These are phyloP conservation scores for Halcyon leucocephala DNA, from an alignment of 2,797 vertebrate species.

Conservation along the genomic window DNA sequence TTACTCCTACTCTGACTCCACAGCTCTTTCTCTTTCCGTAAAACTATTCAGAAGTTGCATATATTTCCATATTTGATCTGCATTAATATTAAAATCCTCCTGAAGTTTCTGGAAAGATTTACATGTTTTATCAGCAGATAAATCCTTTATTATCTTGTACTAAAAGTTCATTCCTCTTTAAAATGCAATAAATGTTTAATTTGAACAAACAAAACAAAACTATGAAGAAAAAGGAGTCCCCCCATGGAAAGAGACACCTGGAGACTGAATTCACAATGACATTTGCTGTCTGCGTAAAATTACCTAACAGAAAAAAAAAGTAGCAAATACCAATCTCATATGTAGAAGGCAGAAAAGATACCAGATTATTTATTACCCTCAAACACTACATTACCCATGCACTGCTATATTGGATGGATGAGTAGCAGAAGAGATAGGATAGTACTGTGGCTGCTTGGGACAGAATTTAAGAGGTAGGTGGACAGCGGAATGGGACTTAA, in stretches of 20 bases:
- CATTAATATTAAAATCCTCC: constrained; percentile 60
- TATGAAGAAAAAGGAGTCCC: not conserved
- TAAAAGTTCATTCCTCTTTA: constrained; percentile 50
- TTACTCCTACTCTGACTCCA: constrained; percentile 29
- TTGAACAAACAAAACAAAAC: constrained; percentile 40
- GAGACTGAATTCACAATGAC: not conserved
- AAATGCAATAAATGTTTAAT: constrained; percentile 64
- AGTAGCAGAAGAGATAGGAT: not conserved
- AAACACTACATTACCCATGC: not conserved
- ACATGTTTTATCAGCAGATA: constrained; percentile 61
- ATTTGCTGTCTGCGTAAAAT: not conserved
- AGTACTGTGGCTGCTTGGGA: not conserved
- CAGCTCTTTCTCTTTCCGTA: constrained; percentile 36
- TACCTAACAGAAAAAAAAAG: not conserved
- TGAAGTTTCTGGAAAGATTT: constrained; percentile 68
- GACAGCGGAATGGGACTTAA: not conserved
- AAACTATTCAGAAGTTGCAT: constrained; percentile 46
- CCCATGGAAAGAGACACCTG: not conserved
- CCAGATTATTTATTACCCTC: not conserved
- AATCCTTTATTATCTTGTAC: constrained; percentile 63
- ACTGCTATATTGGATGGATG: not conserved
- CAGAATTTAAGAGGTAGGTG: not conserved
- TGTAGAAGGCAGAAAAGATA: not conserved
- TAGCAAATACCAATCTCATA: not conserved
- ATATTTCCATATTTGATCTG: constrained; percentile 66